phyloP scores from a whole-genome alignment of 2,797 vertebrate species.

The Muraenolepis orangiensis region DNA sequence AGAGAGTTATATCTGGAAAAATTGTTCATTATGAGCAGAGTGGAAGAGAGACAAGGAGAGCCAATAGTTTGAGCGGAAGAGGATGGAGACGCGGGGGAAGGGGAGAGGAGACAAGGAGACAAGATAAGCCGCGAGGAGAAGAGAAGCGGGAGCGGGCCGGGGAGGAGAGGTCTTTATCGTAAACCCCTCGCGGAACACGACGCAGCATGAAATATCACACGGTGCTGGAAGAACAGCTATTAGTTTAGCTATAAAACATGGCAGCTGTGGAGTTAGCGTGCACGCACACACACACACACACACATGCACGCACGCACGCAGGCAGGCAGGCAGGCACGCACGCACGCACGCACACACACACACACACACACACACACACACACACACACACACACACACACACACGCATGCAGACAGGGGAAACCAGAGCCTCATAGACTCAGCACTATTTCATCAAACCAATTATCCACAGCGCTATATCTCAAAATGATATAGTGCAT shows the following conservation, averaged over 20 bases:
- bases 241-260: slow-evolving; percentile 71
- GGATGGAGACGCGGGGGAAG: slow-evolving; percentile 1
- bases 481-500: slow-evolving; percentile 74
- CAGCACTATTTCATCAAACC: slow-evolving; percentile 78
- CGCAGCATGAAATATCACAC: slow-evolving; percentile 57
- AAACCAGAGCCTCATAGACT: slow-evolving; percentile 66
- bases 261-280: slow-evolving; percentile 19
- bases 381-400: slow-evolving; percentile 16
- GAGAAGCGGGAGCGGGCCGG: not conserved
- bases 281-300: slow-evolving; percentile 5
- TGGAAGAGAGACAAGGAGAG: not conserved
- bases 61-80: not conserved
- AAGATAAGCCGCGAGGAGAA: not conserved
- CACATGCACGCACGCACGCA: slow-evolving; percentile 26
- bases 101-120: slow-evolving; percentile 10
- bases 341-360: slow-evolving; percentile 14
- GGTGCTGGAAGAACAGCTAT: slow-evolving; percentile 60
- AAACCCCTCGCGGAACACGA: slow-evolving; percentile 56
- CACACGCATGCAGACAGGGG: slow-evolving; percentile 13
- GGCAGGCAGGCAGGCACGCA: slow-evolving; percentile 12
- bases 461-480: slow-evolving; percentile 75
- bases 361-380: slow-evolving; percentile 29
- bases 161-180: slow-evolving; percentile 48
- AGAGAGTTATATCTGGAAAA: not conserved
- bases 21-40: slow-evolving; percentile 10